These are phyloP conservation scores for Harpalus rubripes DNA, from an alignment of 2,888 invertebrate genomes.

Conservation along the genomic window DNA sequence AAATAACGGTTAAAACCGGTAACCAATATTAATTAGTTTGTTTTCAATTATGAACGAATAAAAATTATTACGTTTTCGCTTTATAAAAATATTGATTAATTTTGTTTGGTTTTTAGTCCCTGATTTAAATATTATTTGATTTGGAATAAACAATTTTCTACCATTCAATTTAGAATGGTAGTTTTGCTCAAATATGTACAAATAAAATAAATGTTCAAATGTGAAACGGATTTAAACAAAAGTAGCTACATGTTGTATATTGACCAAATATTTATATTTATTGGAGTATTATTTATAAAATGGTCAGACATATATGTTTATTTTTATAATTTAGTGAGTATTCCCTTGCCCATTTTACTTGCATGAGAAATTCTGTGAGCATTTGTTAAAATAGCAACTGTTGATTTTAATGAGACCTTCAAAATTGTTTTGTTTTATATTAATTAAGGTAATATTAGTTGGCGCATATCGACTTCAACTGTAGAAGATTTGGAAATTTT, in stretches of 20 bases:
- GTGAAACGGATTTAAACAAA: slow-evolving; percentile 51
- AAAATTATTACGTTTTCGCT: too few relatives aligned
- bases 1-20: too few relatives aligned
- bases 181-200: slow-evolving; percentile 50
- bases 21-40: too few relatives aligned
- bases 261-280: slow-evolving; percentile 67
- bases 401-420: slow-evolving; percentile 27
- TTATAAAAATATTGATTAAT: too few relatives aligned
- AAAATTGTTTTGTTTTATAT: slow-evolving; percentile 50
- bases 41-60: too few relatives aligned
- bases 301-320: slow-evolving; percentile 48
- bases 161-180: slow-evolving; percentile 12
- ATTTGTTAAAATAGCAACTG: slow-evolving; percentile 61
- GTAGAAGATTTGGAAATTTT: slow-evolving; percentile 1
- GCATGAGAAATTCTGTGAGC: slow-evolving; percentile 45
- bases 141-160: slow-evolving; percentile 12
- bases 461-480: slow-evolving; percentile 29
- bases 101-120: too few relatives aligned
- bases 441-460: slow-evolving; percentile 48
- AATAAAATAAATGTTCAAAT: slow-evolving; percentile 52
- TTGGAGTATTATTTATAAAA: slow-evolving; percentile 66
- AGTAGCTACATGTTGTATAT: slow-evolving; percentile 60
- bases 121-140: neutral
- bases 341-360: slow-evolving; percentile 59
- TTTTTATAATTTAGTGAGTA: slow-evolving; percentile 41